Evolutionary conservation across 2,113 vertebrate species (phyloP), one percentile per base, ranked within the genome.

Genomic region (Eolophus roseicapilla): DNA sequence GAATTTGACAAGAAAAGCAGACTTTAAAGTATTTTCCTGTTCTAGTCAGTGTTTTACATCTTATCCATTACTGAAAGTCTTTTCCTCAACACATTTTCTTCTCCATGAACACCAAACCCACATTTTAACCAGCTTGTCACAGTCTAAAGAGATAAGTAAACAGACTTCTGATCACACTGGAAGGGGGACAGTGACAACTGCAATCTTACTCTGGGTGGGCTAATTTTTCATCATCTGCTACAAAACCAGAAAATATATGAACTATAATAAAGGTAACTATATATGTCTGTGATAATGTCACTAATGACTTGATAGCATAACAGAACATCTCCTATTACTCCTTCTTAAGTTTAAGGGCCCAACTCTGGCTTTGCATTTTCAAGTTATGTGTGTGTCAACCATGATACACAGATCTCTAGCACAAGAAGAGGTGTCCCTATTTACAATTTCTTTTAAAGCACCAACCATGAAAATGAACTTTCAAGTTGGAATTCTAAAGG

Each of bases 1-100:
- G 83, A 90, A 92, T 93, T 86, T 96, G 92, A 90, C 92, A 94
- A 88, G 90, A 96, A 90, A 90, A 94, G 77, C 77, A 93, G 90
- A 55, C 92, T 95, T 97, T 81, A 75, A 96, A 96, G 80, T 92
- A 81, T 84, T 88, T 90, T 78, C 74, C 77, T 95, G 77, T 92
- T 82, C 88, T 46, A 94, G 86, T 85, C 63, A 37, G 69, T 90
- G 92, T 93, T 95, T 96, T 95, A 94, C 93, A 96, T 89, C 80
- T 92, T 91, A 87, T 3, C 52, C 62, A 75, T 93, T 93, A 96
- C 88, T 87, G 52, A 8, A 94, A 89, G 65, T 44, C 69, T 95
- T 94, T 92, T 89, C 37, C 62, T 79, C 62, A 81, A 82, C 62
- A 68, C n/a, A 14, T 85, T 91, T 94, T 83, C 88, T 93, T 91